phyloP scores from a whole-genome alignment of 2,797 vertebrate species.

The Euthynnus affinis region DNA sequence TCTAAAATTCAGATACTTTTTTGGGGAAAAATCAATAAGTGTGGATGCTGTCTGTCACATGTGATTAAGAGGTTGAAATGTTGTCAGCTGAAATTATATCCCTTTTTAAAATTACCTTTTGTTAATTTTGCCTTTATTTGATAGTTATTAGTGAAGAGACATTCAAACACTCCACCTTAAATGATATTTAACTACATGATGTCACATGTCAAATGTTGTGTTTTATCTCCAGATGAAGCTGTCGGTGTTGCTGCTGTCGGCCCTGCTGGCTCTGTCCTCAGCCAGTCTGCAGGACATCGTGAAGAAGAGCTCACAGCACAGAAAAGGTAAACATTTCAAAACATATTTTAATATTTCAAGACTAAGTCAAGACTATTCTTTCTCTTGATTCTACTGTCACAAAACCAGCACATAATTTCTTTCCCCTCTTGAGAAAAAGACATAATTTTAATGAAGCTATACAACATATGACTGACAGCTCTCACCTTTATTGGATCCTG shows the following conservation, averaged over 20 bases:
- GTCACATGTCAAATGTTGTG: background rate
- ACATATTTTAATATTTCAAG: background rate
- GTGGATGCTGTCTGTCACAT: too few species aligned
- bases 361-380: too few species aligned
- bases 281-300: slow-evolving; percentile 71
- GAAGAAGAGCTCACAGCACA: slow-evolving; percentile 54
- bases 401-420: too few species aligned
- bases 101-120: background rate
- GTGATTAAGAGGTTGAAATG: background rate
- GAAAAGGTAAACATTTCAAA: slow-evolving; percentile 56
- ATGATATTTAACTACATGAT: too few species aligned
- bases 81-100: background rate
- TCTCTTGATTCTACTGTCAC: too few species aligned
- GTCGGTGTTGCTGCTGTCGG: slow-evolving; percentile 57
- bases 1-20: background rate
- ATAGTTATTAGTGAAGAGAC: too few species aligned
- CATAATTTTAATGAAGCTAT: too few species aligned
- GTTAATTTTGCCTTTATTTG: too few species aligned
- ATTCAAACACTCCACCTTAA: too few species aligned
- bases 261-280: slow-evolving; percentile 63
- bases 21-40: background rate
- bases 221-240: slow-evolving; percentile 68
- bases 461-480: too few species aligned
- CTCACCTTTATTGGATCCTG: too few species aligned
- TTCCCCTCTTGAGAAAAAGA: too few species aligned